These are phyloP conservation scores for Neolamprologus variostigma DNA, from an alignment of 2,113 vertebrate genomes.

Conservation along the genomic window DNA sequence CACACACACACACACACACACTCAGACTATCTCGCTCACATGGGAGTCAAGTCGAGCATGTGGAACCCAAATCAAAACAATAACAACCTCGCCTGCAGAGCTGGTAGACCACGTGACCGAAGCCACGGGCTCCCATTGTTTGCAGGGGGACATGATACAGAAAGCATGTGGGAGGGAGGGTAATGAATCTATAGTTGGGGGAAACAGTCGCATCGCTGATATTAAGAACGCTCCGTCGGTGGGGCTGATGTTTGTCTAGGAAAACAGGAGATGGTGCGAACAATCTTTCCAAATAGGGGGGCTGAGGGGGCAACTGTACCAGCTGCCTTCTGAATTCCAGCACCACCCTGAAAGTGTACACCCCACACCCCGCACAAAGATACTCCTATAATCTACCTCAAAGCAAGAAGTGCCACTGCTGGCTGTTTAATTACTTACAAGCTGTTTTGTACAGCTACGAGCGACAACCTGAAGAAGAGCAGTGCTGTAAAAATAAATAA, in stretches of 20 bases:
- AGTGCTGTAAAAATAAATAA: neutral
- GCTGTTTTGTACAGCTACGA: neutral
- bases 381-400: neutral
- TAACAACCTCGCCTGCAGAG: conserved; percentile 44
- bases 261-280: conserved; percentile 26
- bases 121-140: conserved; percentile 36
- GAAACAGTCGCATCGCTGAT: conserved; percentile 34
- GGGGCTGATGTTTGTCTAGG: neutral
- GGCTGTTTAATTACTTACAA: neutral
- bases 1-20: neutral
- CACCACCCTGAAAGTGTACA: neutral
- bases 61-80: conserved; percentile 56
- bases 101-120: conserved; percentile 26
- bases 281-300: conserved; percentile 11
- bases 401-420: neutral
- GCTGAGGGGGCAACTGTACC: conserved; percentile 20
- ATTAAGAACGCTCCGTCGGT: neutral
- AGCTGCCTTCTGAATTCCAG: conserved; percentile 42
- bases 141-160: neutral
- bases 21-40: neutral
- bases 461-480: neutral
- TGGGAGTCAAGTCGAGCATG: conserved; percentile 11
- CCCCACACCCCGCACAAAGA: neutral
- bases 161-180: neutral
- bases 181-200: conserved; percentile 19